Evolutionary conservation across 2,888 invertebrate species (phyloP).

Genomic region (Notocelia uddmanniana): DNA sequence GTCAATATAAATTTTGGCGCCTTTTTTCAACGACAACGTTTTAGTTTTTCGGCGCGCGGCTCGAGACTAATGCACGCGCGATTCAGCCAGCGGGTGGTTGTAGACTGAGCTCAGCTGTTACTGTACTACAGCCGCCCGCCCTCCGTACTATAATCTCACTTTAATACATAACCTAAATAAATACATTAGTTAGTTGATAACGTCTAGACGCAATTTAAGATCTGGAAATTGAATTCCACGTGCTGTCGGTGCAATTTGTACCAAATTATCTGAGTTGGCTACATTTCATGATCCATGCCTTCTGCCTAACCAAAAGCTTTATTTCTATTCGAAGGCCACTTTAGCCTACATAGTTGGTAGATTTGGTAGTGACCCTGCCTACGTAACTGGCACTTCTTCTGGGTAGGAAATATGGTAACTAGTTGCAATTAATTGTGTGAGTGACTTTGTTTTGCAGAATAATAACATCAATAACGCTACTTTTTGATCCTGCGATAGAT

Average conservation of each 20-base stretch:
- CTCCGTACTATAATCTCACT: constrained; percentile 42
- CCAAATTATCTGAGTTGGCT: not conserved
- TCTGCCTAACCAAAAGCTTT: too few species aligned
- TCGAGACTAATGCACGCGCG: constrained; percentile 40
- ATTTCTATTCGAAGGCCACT: too few species aligned
- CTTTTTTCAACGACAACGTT: constrained; percentile 36
- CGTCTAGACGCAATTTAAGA: constrained; percentile 45
- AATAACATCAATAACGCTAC: too few species aligned
- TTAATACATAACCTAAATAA: constrained; percentile 32
- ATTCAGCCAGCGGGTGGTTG: constrained; percentile 33
- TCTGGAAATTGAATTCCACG: constrained; percentile 40
- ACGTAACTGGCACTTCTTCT: too few species aligned
- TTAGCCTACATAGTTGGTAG: too few species aligned
- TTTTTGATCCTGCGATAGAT: too few species aligned
- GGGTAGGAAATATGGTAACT: too few species aligned
- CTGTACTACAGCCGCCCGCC: constrained; percentile 46
- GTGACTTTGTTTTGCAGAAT: too few species aligned
- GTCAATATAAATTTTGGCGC: constrained; percentile 38
- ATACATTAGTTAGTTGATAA: constrained; percentile 41
- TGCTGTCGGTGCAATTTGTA: constrained; percentile 25
- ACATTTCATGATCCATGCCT: not conserved
- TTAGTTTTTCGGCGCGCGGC: constrained; percentile 34
- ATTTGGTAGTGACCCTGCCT: too few species aligned
- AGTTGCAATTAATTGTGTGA: too few species aligned
- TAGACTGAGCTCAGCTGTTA: constrained; percentile 46